Base-by-base conservation (phyloP, 2,888 invertebrate genomes). In the Cactoblastis cactorum region DNA sequence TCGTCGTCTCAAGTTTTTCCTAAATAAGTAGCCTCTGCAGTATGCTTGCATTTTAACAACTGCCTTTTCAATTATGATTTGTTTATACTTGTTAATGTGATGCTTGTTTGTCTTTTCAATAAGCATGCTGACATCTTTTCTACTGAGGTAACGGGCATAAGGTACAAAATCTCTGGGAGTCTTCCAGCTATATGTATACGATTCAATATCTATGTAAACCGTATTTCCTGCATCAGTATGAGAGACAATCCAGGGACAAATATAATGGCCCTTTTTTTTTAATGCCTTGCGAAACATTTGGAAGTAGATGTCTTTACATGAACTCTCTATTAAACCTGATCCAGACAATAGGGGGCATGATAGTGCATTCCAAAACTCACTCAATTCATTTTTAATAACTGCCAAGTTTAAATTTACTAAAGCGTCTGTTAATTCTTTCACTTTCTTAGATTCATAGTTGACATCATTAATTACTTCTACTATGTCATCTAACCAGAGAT, bases 401-500 rank as follows among this genome's bases (percentile, higher is more conserved):
- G 85, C 80, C 24, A 81, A 71, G 65, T 88, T 90, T 59, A 90
- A 64, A 43, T 85, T 83, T 37, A 87, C 81, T 49, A 91, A 64
- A 19, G 80, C 74, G 62, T 88, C 85, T 45, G 85, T 88, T 17
- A 88, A 62, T 46, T 81, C 77, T 61, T 91, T 90, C 1, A 90
- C 91, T 66, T 83, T 83, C 38, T 77, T 58, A 8, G 90, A 87
- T 71, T 92, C 92, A 9, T 68, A 61, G 50, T 84, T 78, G 3
- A 91, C 91, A 56, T 87, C 83, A 52, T 83, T 73, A 22, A 91
- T 73, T 49, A 88, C 76, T 32, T 82, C 76, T 51, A 90, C 76
- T 50, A 92, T 87, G 63, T 92, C 92, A 54, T 92, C 92, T 45
- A 91, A 75, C 92, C 92, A 92, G 4, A 93, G 76, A 54, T 91